Evolutionary conservation across 2,888 invertebrate genomes (phyloP), one percentile per base, ranked within the genome.

Genomic region (Caenorhabditis zanzibari): DNA sequence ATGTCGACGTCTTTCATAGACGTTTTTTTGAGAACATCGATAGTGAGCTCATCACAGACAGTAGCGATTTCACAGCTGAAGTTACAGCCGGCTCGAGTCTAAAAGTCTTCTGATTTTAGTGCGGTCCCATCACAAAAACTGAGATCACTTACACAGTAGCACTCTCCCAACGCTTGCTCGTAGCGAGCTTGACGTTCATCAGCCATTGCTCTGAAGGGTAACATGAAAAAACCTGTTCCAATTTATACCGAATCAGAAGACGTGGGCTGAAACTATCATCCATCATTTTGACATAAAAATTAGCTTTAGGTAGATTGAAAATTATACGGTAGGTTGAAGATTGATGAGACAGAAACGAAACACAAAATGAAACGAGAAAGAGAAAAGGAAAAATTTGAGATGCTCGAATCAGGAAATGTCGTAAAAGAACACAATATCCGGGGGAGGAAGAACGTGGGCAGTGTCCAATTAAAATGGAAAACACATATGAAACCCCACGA

Each of bases 101-200:
- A 12, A 24, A 75, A 47, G n/a, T 1, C 10, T 35, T 59, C 22
- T 54, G 44, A n/a, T n/a, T n/a, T n/a, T n/a, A n/a, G n/a, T n/a
- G n/a, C n/a, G n/a, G n/a, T n/a, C n/a, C n/a, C n/a, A n/a, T n/a
- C n/a, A n/a, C n/a, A n/a, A n/a, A n/a, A n/a, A n/a, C n/a, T n/a
- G n/a, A n/a, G n/a, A n/a, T n/a, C n/a, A 52, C 75, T 75, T 66
- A 75, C 75, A 35, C 75, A 75, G 32, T 66, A 75, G 58, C 75
- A 75, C 6, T 38, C 12, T 38, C 16, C 12, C 3, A 54, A 26
- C 14, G 7, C 26, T 4, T 14, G 24, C 4, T 54, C 54, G 12
- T 54, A 54, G 14, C 14, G 54, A 26, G 19, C 54, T 14, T 26
- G 54, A 26, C 19, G 54, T 26, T 54, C 10, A 12, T 22, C 26